Base-by-base conservation (phyloP, 2,888 invertebrate species). In the Pachycephus smyrnensis region DNA sequence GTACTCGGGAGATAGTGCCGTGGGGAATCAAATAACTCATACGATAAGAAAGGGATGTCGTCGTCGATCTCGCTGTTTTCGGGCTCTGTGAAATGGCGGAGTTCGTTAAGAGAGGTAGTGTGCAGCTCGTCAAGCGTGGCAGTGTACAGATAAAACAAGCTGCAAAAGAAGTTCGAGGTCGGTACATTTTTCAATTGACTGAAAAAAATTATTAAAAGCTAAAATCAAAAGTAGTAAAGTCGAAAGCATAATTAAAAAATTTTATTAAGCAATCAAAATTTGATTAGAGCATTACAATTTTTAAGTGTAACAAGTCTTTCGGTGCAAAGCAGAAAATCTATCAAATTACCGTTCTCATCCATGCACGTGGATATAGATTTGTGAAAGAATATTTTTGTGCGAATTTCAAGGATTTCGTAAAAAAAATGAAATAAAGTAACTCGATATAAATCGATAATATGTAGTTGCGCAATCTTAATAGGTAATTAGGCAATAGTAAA, bases 81-180 rank as follows among this genome's bases (percentile, higher is more conserved):
- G 78, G 23, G 81, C 80, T 86, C 82, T 84, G 88, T 88, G 86
- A 89, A 86, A 91, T 90, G 90, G 88, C 89, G 84, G 90, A 89
- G 84, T 88, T 90, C 82, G 88, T 90, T 80, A 89, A 88, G 84
- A 88, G 88, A 87, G 89, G 89, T 82, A 90, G 90, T 80, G 89
- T 87, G 80, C 89, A 89, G 77, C 84, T 90, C 74, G 90, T 93
- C 40, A 93, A 93, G 88, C 89, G 93, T 75, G 92, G 93, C 78
- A 93, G 93, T 86, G 92, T 93, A 80, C 93, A 93, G 86, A 89
- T 93, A 77, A 93, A 93, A 82, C 91, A 91, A 78, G 93, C 93
- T 73, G 93, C 93, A 9, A 93, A 93, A 90, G 93, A 93, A 82
- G 93, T 93, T 31, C 92, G 93, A 90, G 93, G 93, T 93, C 90